Evolutionary conservation across 1,140 invertebrate species (phyloP).

Genomic region (Latrodectus geometricus): DNA sequence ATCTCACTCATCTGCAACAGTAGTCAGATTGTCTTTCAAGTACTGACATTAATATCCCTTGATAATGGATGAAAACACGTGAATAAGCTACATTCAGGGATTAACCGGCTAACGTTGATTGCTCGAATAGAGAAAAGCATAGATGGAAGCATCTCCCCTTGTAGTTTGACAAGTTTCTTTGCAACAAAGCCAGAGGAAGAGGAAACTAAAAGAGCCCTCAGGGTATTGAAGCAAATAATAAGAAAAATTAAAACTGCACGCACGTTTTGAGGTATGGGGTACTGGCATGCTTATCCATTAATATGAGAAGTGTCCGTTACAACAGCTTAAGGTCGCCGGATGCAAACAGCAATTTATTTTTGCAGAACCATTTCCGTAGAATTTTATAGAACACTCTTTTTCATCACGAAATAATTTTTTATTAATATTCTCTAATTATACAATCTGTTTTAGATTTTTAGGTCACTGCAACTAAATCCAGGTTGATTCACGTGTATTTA

Average conservation of each 20-base stretch:
- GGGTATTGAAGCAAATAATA: constrained; percentile 37
- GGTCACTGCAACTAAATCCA: too few species aligned
- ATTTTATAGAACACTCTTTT: not conserved
- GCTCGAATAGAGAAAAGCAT: not conserved
- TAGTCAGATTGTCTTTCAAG: not conserved
- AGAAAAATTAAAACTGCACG: constrained; percentile 36
- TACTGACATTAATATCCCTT: not conserved
- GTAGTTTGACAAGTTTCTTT: not conserved
- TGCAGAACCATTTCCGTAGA: constrained; percentile 27
- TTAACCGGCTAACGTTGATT: not conserved
- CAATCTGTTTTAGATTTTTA: too few species aligned
- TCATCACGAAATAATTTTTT: not conserved
- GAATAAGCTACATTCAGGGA: not conserved
- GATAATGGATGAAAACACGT: not conserved
- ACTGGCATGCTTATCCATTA: constrained; percentile 32
- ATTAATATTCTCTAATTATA: too few species aligned
- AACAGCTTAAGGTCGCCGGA: constrained; percentile 38
- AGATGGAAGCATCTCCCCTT: not conserved
- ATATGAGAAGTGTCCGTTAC: constrained; percentile 36
- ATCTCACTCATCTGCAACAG: not conserved
- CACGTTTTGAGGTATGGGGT: constrained; percentile 24
- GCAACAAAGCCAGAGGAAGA: constrained; percentile 1
- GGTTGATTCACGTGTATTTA: too few species aligned
- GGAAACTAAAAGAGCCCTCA: constrained; percentile 2
- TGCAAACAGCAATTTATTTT: constrained; percentile 12